Evolutionary conservation across 2,797 vertebrate species (phyloP).

Genomic region (Artibeus jamaicensis): DNA sequence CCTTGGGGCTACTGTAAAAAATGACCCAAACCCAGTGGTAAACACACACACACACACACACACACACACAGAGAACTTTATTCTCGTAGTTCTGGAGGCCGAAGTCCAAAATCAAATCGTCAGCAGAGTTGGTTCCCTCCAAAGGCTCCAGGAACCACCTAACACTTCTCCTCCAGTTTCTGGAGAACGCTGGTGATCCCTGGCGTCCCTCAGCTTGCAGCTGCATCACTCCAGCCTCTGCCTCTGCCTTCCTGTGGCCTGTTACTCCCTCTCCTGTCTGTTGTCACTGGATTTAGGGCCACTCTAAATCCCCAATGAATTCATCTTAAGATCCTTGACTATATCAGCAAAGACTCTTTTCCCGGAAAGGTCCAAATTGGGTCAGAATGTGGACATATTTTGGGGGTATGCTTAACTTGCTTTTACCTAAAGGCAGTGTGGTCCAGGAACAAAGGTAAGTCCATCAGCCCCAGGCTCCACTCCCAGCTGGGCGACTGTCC

Average conservation of each 20-base stretch:
- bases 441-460: rapidly evolving
- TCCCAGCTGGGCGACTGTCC: rapidly evolving
- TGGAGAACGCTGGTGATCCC: rapidly evolving
- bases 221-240: rapidly evolving
- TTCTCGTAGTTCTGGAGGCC: neutral
- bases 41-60: neutral
- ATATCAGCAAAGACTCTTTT: neutral
- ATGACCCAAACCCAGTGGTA: neutral
- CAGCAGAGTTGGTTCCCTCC: too few relatives aligned
- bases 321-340: neutral
- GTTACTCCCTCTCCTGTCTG: neutral
- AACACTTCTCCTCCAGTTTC: neutral
- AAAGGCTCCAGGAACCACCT: neutral
- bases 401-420: rapidly evolving
- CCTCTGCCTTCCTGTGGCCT: rapidly evolving
- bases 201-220: neutral
- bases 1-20: neutral
- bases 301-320: neutral
- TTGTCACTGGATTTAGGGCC: neutral
- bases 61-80: too few relatives aligned
- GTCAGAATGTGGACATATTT: rapidly evolving
- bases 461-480: rapidly evolving
- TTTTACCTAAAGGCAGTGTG: rapidly evolving
- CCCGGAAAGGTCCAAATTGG: too few relatives aligned
- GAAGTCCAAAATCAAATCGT: neutral